Evolutionary conservation across 1,140 invertebrate species (phyloP).

Genomic region (Maniola jurtina): DNA sequence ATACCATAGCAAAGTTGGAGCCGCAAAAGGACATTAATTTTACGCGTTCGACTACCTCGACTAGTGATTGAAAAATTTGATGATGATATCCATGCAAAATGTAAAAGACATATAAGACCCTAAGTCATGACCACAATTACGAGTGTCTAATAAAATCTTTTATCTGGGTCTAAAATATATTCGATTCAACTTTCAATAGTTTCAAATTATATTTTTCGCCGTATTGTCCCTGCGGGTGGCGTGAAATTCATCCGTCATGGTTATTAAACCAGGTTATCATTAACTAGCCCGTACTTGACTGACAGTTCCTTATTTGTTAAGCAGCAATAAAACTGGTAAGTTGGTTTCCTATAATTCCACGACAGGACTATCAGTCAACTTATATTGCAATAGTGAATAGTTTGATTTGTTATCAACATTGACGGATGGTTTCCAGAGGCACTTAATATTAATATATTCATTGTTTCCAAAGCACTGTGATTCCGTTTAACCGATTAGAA

Average conservation of each 20-base stretch:
- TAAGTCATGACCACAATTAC: no score
- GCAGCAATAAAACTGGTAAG: slow-evolving; percentile 43
- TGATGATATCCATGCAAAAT: no score
- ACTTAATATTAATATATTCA: slow-evolving; percentile 41
- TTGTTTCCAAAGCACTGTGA: slow-evolving; percentile 27
- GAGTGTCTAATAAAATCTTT: no score
- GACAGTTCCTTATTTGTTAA: slow-evolving; percentile 47
- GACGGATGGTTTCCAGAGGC: slow-evolving; percentile 33
- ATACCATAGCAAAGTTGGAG: no score
- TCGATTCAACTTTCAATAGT: no score
- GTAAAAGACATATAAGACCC: no score
- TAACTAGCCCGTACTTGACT: slow-evolving; percentile 35
- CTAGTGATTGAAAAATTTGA: no score
- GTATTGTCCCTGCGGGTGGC: slow-evolving; percentile 52
- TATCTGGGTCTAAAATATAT: no score
- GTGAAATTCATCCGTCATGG: slow-evolving; percentile 55
- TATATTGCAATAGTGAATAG: slow-evolving; percentile 34
- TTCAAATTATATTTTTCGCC: slow-evolving; percentile 13
- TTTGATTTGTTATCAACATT: slow-evolving; percentile 35
- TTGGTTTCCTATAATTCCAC: slow-evolving; percentile 29
- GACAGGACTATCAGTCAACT: slow-evolving; percentile 37
- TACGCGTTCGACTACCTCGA: no score
- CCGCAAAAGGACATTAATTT: no score
- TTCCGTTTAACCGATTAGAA: slow-evolving; percentile 15
- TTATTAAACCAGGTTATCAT: slow-evolving; percentile 55